phyloP scores from a whole-genome alignment of 2,113 vertebrate species.

The Tautogolabrus adspersus region DNA sequence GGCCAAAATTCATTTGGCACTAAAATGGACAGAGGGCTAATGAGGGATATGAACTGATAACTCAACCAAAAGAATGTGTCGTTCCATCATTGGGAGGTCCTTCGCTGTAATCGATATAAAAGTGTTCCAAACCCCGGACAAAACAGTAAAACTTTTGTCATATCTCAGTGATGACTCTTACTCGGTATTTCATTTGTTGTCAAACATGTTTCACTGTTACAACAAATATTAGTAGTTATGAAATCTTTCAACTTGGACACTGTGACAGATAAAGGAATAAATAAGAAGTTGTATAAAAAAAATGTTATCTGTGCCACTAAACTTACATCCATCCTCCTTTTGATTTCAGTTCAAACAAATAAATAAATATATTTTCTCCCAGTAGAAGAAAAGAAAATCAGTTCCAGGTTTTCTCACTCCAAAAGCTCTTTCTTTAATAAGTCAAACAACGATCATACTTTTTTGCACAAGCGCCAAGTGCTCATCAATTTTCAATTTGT shows the following conservation, averaged over 20 bases:
- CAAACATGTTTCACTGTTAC: slow-evolving; percentile 98
- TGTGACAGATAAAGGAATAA: slow-evolving; percentile 92
- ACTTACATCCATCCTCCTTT: slow-evolving; percentile 66
- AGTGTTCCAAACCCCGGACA: slow-evolving; percentile 51
- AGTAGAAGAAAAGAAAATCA: slow-evolving; percentile 81
- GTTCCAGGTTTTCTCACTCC: slow-evolving; percentile 82
- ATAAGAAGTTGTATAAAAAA: slow-evolving; percentile 85
- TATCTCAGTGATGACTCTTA: slow-evolving; percentile 86
- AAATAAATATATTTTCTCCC: slow-evolving; percentile 89
- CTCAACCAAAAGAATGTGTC: slow-evolving; percentile 27
- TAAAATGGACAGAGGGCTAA: slow-evolving; percentile 70
- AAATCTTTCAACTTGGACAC: slow-evolving; percentile 90
- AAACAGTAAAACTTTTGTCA: slow-evolving; percentile 66
- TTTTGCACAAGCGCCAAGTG: slow-evolving; percentile 84
- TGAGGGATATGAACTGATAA: slow-evolving; percentile 46
- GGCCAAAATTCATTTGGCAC: slow-evolving; percentile 67
- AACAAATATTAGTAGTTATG: slow-evolving; percentile 95
- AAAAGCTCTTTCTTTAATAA: slow-evolving; percentile 85
- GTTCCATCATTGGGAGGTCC: slow-evolving; percentile 31
- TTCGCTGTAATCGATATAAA: slow-evolving; percentile 35
- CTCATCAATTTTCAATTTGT: slow-evolving; percentile 76
- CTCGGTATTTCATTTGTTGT: slow-evolving; percentile 97
- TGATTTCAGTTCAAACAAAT: slow-evolving; percentile 74
- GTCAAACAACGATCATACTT: slow-evolving; percentile 73
- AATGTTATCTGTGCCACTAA: slow-evolving; percentile 87